phyloP scores from a whole-genome alignment of 2,113 vertebrate genomes.

The Nerophis lumbriciformis region DNA sequence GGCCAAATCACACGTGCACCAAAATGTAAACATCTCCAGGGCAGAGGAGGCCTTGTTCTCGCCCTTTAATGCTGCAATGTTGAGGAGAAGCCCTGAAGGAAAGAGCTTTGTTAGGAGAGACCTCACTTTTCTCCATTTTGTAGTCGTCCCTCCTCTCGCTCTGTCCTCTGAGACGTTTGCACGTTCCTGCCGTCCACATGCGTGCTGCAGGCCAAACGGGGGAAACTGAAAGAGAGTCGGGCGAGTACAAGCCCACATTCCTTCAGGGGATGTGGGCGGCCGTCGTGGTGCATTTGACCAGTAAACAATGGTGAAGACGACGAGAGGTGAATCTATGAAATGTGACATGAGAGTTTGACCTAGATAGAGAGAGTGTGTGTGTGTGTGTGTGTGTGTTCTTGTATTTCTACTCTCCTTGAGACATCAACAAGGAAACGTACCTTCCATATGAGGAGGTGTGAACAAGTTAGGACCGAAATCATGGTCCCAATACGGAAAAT shows the following conservation, averaged over 20 bases:
- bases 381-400: slow-evolving; percentile 1
- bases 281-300: slow-evolving; percentile 26
- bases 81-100: slow-evolving; percentile 34
- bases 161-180: slow-evolving; percentile 40
- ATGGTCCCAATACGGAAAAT: no score
- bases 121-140: slow-evolving; percentile 13
- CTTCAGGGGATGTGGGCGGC: slow-evolving; percentile 27
- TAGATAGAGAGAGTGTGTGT: slow-evolving; percentile 31
- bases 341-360: slow-evolving; percentile 54
- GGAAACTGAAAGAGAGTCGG: slow-evolving; percentile 49
- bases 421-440: no score
- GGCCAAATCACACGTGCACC: slow-evolving; percentile 7
- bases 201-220: slow-evolving; percentile 39
- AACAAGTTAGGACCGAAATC: no score
- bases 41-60: slow-evolving; percentile 42
- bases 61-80: slow-evolving; percentile 26
- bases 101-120: slow-evolving; percentile 50
- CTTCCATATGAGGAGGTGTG: no score
- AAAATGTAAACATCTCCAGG: slow-evolving; percentile 17
- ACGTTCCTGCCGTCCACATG: slow-evolving; percentile 62
- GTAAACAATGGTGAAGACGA: slow-evolving; percentile 37
- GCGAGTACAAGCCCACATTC: slow-evolving; percentile 40
- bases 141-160: slow-evolving; percentile 11
- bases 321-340: slow-evolving; percentile 33
- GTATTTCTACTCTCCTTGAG: no score